A percentile compares a stretch with the other conserved stretches of the same genome.
These are phyloP conservation scores for Chironomus striatipennis DNA, from an alignment of 1,140 invertebrate genomes.

Conservation along the genomic window DNA sequence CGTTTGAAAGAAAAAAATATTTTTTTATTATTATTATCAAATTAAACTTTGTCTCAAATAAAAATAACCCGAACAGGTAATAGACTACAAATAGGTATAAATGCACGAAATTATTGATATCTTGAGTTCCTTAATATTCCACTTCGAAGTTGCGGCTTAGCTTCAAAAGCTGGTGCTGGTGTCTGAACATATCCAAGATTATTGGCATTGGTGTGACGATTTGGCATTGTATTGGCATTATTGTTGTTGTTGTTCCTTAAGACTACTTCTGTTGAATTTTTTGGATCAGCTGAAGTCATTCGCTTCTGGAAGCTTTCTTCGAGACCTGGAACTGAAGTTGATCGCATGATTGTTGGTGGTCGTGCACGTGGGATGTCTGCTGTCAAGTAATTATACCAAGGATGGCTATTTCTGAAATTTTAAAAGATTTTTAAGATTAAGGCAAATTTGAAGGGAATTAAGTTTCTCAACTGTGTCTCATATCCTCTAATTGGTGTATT, in stretches of 20 bases:
- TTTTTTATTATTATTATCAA: conserved; percentile 15
- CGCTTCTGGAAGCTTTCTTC: background rate
- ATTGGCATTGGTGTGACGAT: too few relatives aligned
- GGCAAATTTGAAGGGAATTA: too few relatives aligned
- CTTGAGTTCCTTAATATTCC: background rate
- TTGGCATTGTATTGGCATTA: too few relatives aligned
- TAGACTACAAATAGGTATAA: too few relatives aligned
- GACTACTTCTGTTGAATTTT: background rate
- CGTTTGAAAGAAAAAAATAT: background rate
- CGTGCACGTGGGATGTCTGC: background rate
- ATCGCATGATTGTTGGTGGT: background rate
- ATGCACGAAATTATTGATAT: background rate
- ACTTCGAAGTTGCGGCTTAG: background rate
- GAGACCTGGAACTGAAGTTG: background rate
- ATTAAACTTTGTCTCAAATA: background rate
- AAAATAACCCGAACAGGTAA: too few relatives aligned
- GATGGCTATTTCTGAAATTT: background rate
- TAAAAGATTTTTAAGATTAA: background rate
- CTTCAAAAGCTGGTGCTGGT: background rate
- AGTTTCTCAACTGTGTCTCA: background rate
- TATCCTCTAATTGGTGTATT: background rate
- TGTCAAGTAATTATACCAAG: conserved; percentile 10
- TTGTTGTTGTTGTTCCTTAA: background rate
- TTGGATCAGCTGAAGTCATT: background rate
- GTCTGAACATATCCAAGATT: too few relatives aligned